Evolutionary conservation across 2,888 invertebrate genomes (phyloP).

Genomic region (Xestobium rufovillosum): DNA sequence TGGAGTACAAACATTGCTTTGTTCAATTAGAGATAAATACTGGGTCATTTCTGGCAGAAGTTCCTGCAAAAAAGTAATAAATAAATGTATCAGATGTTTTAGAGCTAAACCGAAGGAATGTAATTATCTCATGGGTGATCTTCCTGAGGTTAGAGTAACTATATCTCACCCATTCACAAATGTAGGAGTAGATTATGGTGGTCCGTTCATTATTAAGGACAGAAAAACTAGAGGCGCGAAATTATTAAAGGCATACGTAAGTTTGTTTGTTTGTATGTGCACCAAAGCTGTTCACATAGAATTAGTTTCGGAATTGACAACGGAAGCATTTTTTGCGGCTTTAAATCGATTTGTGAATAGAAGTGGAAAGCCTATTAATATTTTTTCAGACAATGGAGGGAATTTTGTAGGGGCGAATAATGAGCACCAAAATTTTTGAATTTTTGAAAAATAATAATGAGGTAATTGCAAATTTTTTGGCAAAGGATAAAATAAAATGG

Average conservation of each 20-base stretch:
- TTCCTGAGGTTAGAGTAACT: slow-evolving; percentile 14
- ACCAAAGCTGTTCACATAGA: too few relatives aligned
- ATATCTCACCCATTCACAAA: slow-evolving; percentile 14
- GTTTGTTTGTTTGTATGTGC: too few relatives aligned
- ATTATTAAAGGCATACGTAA: slow-evolving; percentile 6
- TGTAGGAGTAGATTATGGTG: slow-evolving; percentile 16
- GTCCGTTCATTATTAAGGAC: slow-evolving; percentile 16
- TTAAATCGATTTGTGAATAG: too few relatives aligned
- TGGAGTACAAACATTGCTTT: slow-evolving; percentile 5
- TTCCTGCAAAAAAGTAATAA: neutral
- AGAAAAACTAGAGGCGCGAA: slow-evolving; percentile 10
- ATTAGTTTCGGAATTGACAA: slow-evolving; percentile 12
- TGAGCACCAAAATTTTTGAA: too few relatives aligned
- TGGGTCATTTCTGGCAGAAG: neutral
- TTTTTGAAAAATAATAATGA: too few relatives aligned
- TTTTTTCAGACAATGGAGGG: too few relatives aligned
- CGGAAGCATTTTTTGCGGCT: slow-evolving; percentile 13
- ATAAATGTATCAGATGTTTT: slow-evolving; percentile 3
- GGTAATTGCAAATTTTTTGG: too few relatives aligned
- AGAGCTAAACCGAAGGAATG: slow-evolving; percentile 7
- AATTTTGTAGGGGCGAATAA: too few relatives aligned
- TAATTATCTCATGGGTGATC: slow-evolving; percentile 11
- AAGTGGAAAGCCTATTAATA: too few relatives aligned
- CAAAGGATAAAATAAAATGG: too few relatives aligned
- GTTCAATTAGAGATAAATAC: neutral